phyloP scores from a whole-genome alignment of 2,888 invertebrate species.

The Baronia brevicornis region DNA sequence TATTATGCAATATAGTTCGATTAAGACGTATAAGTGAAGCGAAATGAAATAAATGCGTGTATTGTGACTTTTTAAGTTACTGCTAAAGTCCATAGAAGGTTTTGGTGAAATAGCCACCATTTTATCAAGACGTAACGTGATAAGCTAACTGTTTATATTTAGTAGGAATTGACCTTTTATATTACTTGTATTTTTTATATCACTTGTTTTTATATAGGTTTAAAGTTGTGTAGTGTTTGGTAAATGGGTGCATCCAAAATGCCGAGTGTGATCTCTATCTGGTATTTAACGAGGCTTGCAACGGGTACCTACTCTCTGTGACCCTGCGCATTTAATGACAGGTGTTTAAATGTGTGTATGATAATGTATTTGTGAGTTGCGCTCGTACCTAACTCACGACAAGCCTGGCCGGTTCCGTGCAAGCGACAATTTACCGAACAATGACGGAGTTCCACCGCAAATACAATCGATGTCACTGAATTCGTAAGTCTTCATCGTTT shows the following conservation, averaged over 20 bases:
- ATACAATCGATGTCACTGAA: constrained; percentile 59
- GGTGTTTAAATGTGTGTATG: constrained; percentile 72
- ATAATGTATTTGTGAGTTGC: constrained; percentile 62
- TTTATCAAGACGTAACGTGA: too few species aligned
- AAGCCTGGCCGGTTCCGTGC: constrained; percentile 70
- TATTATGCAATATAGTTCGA: too few species aligned
- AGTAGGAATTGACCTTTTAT: too few species aligned
- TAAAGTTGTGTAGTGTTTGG: constrained; percentile 37
- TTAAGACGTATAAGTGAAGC: too few species aligned
- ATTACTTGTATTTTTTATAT: too few species aligned
- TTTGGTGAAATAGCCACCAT: too few species aligned
- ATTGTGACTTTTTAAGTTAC: too few species aligned
- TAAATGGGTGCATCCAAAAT: constrained; percentile 60
- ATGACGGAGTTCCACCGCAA: constrained; percentile 71
- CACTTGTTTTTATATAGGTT: constrained; percentile 47
- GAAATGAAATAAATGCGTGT: too few species aligned
- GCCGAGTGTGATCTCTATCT: constrained; percentile 60
- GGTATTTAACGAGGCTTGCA: constrained; percentile 59
- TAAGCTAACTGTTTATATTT: too few species aligned
- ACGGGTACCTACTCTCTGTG: constrained; percentile 51
- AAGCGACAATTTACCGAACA: constrained; percentile 75
- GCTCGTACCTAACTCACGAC: constrained; percentile 69
- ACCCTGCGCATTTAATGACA: constrained; percentile 70
- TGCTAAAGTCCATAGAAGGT: too few species aligned
- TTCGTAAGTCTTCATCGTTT: constrained; percentile 48